Base-by-base conservation (phyloP, 2,113 vertebrate genomes). In the Ochotona curzoniae region DNA sequence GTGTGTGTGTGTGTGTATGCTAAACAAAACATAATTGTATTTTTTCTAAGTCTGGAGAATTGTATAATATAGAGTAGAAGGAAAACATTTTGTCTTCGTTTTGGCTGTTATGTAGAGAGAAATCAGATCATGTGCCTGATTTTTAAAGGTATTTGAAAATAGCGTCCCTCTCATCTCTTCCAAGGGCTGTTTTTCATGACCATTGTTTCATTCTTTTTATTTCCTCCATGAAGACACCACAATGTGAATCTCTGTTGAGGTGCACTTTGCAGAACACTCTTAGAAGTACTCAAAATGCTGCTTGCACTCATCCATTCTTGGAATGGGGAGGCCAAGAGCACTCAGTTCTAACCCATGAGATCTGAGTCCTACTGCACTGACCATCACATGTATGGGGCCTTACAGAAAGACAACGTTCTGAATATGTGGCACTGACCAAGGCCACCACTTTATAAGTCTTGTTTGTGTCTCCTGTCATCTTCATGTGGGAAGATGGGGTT, bases 1-100 rank as follows among this genome's bases (percentile, higher is more conserved):
- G 10, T 66, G 32, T 86, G 84, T 93, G 73, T 78, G 78, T 83
- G 28, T 75, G 78, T 94, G 81, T 49, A 25, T 21, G 83, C 73
- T 38, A 75, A 86, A 51, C 54, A 91, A 32, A 96, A 64, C 7
- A 66, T 18, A 71, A 69, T 13, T 87, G 28, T 61, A 47, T 54
- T 69, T 90, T 87, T 21, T 30, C 12, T 87, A 67, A 90, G 57
- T 87, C 57, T 21, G 12, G 69, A 32, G 63, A 5, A 47, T 51
- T 94, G 47, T 32, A 93, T n/a, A n/a, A n/a, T n/a, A n/a, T 73
- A 92, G 47, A 93, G 32, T 73, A 61, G 70, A 91, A 86, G 91
- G 96, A 35, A 63, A 57, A 80, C 51, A 60, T 71, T 95, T 86
- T 95, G 57, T 57, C 23, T 80, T 26, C 80, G 76, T 38, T 54